Percentiles rank a stretch among this genome's conserved stretches.
These are phyloP conservation scores for Apantesis nais DNA, from an alignment of 2,888 invertebrate genomes.

Conservation along the genomic window DNA sequence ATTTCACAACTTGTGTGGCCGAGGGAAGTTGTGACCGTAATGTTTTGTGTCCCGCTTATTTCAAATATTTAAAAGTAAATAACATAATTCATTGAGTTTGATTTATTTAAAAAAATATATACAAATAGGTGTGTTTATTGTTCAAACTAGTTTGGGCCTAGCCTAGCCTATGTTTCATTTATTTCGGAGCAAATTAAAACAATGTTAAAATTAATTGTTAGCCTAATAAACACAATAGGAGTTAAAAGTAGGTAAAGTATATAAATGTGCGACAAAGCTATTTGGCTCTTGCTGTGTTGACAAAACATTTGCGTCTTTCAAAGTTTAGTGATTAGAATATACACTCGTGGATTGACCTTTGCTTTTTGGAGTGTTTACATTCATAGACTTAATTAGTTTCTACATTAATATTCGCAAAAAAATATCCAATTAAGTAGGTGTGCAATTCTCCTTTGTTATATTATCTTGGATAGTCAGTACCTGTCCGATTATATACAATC, in stretches of 20 bases:
- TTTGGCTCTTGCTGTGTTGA: slow-evolving; percentile 25
- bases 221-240: neutral
- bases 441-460: neutral
- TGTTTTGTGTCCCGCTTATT: neutral
- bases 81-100: neutral
- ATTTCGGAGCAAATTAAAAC: neutral
- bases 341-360: slow-evolving; percentile 56
- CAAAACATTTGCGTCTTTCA: slow-evolving; percentile 29
- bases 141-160: neutral
- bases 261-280: slow-evolving; percentile 19
- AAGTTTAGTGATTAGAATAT: slow-evolving; percentile 51
- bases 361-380: slow-evolving; percentile 53
- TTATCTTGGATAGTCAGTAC: neutral
- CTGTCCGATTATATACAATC: no score
- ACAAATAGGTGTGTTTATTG: neutral
- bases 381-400: slow-evolving; percentile 59
- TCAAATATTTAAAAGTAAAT: neutral
- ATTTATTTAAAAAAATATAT: neutral
- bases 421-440: neutral
- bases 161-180: neutral
- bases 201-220: slow-evolving; percentile 9
- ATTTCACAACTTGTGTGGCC: neutral
- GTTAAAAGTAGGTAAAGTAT: neutral
- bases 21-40: no score
- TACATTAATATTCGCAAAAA: slow-evolving; percentile 34